A percentile compares a stretch with the other conserved stretches of the same genome.
Conservation (phyloP, 2,888 invertebrate species). For the Thecophora atra region DNA sequence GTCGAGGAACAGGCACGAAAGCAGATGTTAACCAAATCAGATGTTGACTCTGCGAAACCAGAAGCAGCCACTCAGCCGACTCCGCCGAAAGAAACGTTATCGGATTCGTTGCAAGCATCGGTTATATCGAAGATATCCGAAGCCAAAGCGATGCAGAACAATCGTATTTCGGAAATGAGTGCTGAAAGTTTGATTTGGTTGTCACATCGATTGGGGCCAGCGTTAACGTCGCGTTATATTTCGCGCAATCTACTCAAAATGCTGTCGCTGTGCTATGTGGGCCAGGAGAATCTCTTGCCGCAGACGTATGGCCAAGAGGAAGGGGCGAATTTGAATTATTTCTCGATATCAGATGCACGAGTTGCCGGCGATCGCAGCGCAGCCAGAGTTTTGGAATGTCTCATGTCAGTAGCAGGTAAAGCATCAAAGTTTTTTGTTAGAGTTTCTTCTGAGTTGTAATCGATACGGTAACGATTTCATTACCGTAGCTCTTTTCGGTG, state of each 20-base stretch:
- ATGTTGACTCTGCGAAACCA: neutral
- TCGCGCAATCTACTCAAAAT: conserved; percentile 92
- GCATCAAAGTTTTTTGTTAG: conserved; percentile 46
- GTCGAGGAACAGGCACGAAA: conserved; percentile 45
- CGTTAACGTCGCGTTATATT: conserved; percentile 89
- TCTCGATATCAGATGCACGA: conserved; percentile 73
- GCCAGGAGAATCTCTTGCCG: conserved; percentile 77
- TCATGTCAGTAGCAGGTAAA: conserved; percentile 86
- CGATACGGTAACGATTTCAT: neutral
- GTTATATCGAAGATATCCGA: conserved; percentile 63
- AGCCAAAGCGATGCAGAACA: conserved; percentile 60
- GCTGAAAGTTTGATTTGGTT: conserved; percentile 91
- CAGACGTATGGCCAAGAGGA: conserved; percentile 61
- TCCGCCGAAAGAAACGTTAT: conserved; percentile 42
- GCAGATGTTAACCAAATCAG: conserved; percentile 25
- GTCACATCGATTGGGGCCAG: conserved; percentile 91
- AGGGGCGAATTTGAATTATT: conserved; percentile 69
- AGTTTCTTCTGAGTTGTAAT: neutral
- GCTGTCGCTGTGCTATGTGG: conserved; percentile 92
- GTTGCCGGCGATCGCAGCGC: conserved; percentile 85
- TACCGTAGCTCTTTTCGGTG: conserved; percentile 80
- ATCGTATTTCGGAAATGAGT: conserved; percentile 85
- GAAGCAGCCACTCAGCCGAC: neutral
- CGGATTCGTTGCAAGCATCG: conserved; percentile 61
- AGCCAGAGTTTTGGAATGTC: conserved; percentile 86